Base-by-base conservation (phyloP, 2,888 invertebrate genomes). In the Scaptomyza flava region DNA sequence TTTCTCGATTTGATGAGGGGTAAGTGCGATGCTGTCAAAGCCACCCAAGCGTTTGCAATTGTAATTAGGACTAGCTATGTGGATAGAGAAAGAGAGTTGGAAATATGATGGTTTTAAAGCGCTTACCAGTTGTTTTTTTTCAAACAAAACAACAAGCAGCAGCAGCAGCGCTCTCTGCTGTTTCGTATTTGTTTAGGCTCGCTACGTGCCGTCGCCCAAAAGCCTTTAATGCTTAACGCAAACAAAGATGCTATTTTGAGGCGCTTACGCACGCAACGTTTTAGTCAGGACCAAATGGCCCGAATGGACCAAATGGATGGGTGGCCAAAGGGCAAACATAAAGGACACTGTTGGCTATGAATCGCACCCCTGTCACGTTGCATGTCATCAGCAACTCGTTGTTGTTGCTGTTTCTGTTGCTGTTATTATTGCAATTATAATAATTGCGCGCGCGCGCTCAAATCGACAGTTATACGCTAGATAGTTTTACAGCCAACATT, bases 391-490 rank as follows among this genome's bases (percentile, higher is more conserved):
- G 72, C 72, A 78, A 66, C 54, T 50, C 72, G 67, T 69, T 65
- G 67, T 69, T 65, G 53, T 59, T 34, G 33, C n/a, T 48, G 20
- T 20, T 59, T 58, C 43, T 43, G 64, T 42, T 61, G 57, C 14
- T 84, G 56, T 69, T 87, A 73, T 84, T 85, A 77, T 72, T 82
- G 84, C 83, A 85, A 87, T 84, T 84, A 84, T 87, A 68, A 87
- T 87, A 87, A 84, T 87, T 84, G 80, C 77, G 77, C 73, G 66
- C 79, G 78, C 76, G 70, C 86, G 62, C 80, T 41, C 17, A 81
- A 79, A 79, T 87, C 82, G 85, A 84, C 87, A 87, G 82, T 81
- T 79, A 73, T 62, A 77, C 76, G 68, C 65, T 41, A 58, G 53
- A 50, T 68, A 71, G 45, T 69, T 77, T 48, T 58, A 41, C 61